Base-by-base conservation (phyloP, 2,113 vertebrate genomes). In the Oostethus manadensis region DNA sequence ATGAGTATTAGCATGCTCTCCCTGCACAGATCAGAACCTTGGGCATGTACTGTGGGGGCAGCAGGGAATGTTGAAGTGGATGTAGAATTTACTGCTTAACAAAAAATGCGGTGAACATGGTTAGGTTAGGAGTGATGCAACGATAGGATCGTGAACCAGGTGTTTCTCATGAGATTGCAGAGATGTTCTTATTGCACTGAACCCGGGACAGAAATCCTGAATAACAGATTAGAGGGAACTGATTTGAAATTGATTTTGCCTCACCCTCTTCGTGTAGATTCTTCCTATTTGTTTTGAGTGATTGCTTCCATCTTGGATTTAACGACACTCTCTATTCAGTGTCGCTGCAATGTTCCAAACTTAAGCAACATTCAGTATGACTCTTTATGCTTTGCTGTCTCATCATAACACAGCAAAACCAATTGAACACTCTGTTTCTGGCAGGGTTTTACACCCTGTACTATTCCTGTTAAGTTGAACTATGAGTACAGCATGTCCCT, bases 131-230 rank as follows among this genome's bases (percentile, higher is more conserved):
- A 78, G 70, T 76, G 48, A 73, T 80, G 65, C 65, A 48, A 42
- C 60, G 72, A 80, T 79, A 56, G 35, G 62, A 70, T 81, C 76
- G 78, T 60, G 79, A 84, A 74, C 60, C 64, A 66, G 48, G 60
- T 77, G 70, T 70, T 63, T 69, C 16, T 66, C 51, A 57, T 70
- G 74, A 74, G 71, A 79, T 77, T 70, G 68, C 56, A n/a, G 45
- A 68, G 76, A 45, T 62, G 8, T 57, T 72, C 22, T 62, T 59
- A 49, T 73, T 14, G 56, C 68, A 60, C 82, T 57, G 51, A 74
- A 74, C 17, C 17, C 51, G 38, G 9, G 23, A 13, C 17, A 61
- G 62, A 74, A 78, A 46, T 42, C 21, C 51, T 55, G 60, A 70
- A 79, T 64, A 68, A 61, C 60, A 76, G 59, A 81, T 79, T 67